Percentiles rank a stretch among this genome's conserved stretches.
phyloP scores from a whole-genome alignment of 2,113 vertebrate genomes.

The Tragelaphus scriptus region DNA sequence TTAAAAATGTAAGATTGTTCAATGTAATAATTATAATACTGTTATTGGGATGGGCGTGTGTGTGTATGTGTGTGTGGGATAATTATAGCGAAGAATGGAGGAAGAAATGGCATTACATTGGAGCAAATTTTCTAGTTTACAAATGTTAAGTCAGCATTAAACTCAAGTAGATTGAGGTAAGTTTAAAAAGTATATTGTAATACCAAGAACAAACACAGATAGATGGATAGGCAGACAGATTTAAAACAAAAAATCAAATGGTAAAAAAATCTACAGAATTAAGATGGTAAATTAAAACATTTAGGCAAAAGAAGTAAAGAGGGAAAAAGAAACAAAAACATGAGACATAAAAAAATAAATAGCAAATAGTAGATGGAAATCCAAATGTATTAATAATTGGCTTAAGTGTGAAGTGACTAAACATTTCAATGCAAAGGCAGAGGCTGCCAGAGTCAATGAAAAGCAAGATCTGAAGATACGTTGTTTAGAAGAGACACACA shows the following conservation, averaged over 20 bases:
- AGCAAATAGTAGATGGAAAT: not conserved
- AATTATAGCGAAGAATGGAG: not conserved
- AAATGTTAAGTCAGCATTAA: not conserved
- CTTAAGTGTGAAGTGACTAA: not conserved
- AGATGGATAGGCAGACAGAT: not conserved
- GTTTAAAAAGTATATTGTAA: not conserved
- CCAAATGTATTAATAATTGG: not conserved
- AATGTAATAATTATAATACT: not conserved
- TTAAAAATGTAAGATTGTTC: not conserved
- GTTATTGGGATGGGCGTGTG: not conserved
- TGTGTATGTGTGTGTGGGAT: not conserved
- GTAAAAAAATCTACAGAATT: not conserved
- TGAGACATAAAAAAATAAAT: not conserved
- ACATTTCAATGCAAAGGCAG: not conserved
- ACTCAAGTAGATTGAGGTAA: not conserved
- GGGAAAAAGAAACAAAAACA: not conserved
- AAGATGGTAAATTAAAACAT: not conserved
- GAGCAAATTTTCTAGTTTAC: not conserved
- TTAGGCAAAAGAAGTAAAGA: not conserved
- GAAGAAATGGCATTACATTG: not conserved
- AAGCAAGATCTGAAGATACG: not conserved
- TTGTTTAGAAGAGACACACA: not conserved
- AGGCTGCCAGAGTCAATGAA: not conserved
- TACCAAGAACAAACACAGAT: not conserved
- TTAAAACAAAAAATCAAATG: not conserved